Conservation (phyloP, 1,140 invertebrate genomes). For the Anadara kagoshimensis region DNA sequence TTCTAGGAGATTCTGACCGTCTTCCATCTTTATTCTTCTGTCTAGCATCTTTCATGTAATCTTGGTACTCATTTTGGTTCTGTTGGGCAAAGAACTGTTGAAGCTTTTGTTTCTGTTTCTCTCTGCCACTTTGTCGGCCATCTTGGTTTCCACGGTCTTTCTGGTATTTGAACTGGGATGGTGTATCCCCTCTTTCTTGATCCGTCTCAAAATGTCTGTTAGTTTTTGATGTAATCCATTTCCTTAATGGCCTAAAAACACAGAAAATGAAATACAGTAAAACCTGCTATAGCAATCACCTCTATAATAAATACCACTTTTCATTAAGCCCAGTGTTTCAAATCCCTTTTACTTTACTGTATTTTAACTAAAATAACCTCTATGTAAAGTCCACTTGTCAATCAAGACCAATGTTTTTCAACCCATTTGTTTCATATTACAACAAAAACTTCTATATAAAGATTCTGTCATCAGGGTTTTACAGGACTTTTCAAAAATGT, state of each 20-base stretch:
- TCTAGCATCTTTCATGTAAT: slow-evolving; percentile 36
- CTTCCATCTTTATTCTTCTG: slow-evolving; percentile 20
- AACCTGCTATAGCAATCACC: not conserved
- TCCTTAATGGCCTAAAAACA: slow-evolving; percentile 36
- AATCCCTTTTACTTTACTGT: no score
- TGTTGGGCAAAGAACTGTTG: slow-evolving; percentile 54
- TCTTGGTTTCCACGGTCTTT: slow-evolving; percentile 14
- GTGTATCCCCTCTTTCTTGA: slow-evolving; percentile 5
- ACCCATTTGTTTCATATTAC: no score
- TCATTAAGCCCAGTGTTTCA: no score
- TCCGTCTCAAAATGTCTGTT: slow-evolving; percentile 13
- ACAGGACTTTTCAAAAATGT: no score
- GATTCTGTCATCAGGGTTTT: no score
- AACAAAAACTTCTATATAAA: no score
- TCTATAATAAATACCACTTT: not conserved
- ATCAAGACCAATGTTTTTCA: no score
- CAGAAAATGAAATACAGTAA: not conserved
- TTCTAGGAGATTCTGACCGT: slow-evolving; percentile 35
- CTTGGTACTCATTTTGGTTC: slow-evolving; percentile 51
- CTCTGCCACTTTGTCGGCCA: slow-evolving; percentile 4
- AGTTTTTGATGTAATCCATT: slow-evolving; percentile 38
- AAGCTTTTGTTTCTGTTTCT: slow-evolving; percentile 48
- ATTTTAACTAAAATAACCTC: no score
- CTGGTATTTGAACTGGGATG: not conserved
- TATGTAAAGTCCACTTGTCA: no score